Conservation (phyloP, 2,888 invertebrate genomes). For the Acheta domesticus region DNA sequence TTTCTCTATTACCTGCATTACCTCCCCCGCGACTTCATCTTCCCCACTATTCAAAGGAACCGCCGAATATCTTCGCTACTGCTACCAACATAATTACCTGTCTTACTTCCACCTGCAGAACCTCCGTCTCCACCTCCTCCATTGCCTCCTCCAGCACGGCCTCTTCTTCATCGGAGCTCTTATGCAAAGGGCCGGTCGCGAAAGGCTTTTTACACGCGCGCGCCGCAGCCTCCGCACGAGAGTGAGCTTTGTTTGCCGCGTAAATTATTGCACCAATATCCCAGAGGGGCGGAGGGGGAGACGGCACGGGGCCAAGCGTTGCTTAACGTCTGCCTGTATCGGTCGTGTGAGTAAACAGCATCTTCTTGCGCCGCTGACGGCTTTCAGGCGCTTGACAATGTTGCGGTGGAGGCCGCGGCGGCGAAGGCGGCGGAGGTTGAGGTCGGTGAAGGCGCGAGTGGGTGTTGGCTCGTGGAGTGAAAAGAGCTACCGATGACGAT, state of each 20-base stretch:
- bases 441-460: no score
- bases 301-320: not conserved
- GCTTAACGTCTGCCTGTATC: not conserved
- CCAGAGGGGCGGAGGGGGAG: not conserved
- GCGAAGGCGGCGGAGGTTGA: not conserved
- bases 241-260: not conserved
- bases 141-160: not conserved
- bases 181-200: not conserved
- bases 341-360: conserved; percentile 1
- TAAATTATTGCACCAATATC: conserved; percentile 18
- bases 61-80: no score
- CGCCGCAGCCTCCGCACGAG: not conserved
- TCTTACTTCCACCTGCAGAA: no score
- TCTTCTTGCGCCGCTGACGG: not conserved
- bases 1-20: no score
- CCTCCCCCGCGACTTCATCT: no score
- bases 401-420: not conserved
- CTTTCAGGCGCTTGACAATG: not conserved
- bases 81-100: no score
- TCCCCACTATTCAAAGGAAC: no score
- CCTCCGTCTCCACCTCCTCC: no score
- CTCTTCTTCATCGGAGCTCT: no score
- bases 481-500: no score
- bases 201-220: not conserved
- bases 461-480: no score